Evolutionary conservation across 2,113 vertebrate species (phyloP), one percentile per base, ranked within the genome.

Genomic region (Bothrops jararaca): DNA sequence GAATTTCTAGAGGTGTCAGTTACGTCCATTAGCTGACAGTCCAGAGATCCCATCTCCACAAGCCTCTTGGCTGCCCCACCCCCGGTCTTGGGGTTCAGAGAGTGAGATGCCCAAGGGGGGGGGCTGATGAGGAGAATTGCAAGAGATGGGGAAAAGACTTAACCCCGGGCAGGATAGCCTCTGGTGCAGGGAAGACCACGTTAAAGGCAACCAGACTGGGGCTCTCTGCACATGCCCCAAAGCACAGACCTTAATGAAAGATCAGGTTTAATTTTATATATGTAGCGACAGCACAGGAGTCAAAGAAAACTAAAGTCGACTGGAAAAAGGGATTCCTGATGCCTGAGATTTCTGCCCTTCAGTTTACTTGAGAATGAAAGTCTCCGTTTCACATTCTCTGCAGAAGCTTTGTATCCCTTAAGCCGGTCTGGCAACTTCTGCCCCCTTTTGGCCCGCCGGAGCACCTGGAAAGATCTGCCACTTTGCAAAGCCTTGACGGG

Each of bases 111-210:
- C 39, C 22, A 26, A 8, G 0, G 60, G 4, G n/a, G n/a, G n/a
- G 26, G 48, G 1, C 26, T n/a, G 60, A 64, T 5, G n/a, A 20
- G n/a, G n/a, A n/a, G n/a, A 34, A 20, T 39, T 7, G 69, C 34
- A 74, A 39, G 69, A 74, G n/a, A 2, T 39, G 69, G n/a, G 15
- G 15, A 20, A 20, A 80, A 80, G 64, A 34, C 64, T n/a, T 7
- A n/a, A 18, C 29, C 11, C 0, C 0, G 29, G 60, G 0, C 0
- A 0, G 0, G 29, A 13, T 4, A n/a, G 15, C n/a, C 60, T 74
- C 13, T 18, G 64, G n/a, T 2, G n/a, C 64, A n/a, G n/a, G n/a
- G n/a, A n/a, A n/a, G n/a, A n/a, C n/a, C n/a, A n/a, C n/a, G n/a
- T n/a, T n/a, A n/a, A n/a, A n/a, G n/a, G n/a, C n/a, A 20, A 34